Conservation (phyloP, 2,113 vertebrate genomes). For the Gavialis gangeticus region DNA sequence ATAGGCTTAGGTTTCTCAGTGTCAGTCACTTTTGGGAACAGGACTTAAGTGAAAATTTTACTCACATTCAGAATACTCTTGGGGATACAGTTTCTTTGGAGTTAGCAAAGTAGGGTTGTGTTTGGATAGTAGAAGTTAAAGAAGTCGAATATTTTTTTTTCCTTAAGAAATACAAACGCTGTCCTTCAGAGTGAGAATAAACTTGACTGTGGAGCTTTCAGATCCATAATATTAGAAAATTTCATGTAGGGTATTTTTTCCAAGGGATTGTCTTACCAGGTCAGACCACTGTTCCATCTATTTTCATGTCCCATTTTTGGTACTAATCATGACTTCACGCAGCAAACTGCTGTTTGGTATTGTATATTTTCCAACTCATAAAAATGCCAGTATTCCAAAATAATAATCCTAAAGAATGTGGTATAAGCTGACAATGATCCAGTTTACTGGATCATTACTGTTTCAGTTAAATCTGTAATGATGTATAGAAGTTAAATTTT, state of each 20-base stretch:
- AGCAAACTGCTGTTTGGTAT: neutral
- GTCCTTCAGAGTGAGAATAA: neutral
- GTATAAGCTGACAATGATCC: neutral
- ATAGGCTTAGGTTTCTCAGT: neutral
- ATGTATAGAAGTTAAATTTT: neutral
- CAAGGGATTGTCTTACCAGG: neutral
- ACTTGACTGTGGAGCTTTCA: neutral
- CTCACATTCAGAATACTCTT: neutral
- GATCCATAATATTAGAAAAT: neutral
- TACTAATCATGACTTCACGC: neutral
- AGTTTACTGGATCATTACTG: neutral
- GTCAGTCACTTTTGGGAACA: neutral
- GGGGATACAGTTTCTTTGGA: neutral
- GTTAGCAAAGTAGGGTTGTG: neutral
- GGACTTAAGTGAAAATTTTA: neutral
- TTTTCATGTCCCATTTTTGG: neutral
- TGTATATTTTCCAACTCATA: accelerated
- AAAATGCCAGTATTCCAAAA: neutral
- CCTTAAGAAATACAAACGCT: neutral
- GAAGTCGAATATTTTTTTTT: neutral
- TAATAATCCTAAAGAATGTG: neutral
- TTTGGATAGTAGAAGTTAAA: neutral
- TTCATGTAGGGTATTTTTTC: neutral
- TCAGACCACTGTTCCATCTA: neutral
- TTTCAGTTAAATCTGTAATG: neutral